Conservation (phyloP, 2,888 invertebrate genomes). For the Mantis religiosa region DNA sequence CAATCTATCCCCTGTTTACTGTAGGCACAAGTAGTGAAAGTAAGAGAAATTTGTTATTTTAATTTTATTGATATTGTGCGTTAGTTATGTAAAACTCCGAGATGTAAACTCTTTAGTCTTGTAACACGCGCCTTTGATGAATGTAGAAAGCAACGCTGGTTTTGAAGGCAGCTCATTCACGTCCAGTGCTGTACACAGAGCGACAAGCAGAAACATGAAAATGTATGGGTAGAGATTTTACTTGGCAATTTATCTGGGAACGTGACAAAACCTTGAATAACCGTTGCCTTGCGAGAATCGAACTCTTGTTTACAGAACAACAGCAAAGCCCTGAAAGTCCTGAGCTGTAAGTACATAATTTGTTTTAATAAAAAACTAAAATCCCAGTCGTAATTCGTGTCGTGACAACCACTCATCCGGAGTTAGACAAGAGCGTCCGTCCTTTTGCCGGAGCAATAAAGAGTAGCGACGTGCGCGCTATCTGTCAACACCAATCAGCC, state of each 20-base stretch:
- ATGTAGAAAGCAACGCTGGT: too few relatives aligned
- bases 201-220: not conserved
- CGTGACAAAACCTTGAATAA: not conserved
- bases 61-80: too few relatives aligned
- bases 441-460: not conserved
- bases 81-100: too few relatives aligned
- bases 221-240: not conserved
- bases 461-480: not conserved
- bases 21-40: too few relatives aligned
- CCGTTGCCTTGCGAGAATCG: not conserved
- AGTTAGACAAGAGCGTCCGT: not conserved
- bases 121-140: too few relatives aligned
- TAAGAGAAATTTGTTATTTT: too few relatives aligned
- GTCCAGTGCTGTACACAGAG: not conserved
- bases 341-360: not conserved
- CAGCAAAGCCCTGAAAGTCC: not conserved
- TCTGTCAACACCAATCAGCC: constrained; percentile 11
- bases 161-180: not conserved
- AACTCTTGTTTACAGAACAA: not conserved
- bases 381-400: not conserved
- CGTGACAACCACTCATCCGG: not conserved
- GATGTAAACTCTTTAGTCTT: too few relatives aligned
- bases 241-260: not conserved
- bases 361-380: not conserved
- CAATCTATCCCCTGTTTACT: too few relatives aligned